phyloP scores from a whole-genome alignment of 2,888 invertebrate genomes.

The Tetragonula carbonaria region DNA sequence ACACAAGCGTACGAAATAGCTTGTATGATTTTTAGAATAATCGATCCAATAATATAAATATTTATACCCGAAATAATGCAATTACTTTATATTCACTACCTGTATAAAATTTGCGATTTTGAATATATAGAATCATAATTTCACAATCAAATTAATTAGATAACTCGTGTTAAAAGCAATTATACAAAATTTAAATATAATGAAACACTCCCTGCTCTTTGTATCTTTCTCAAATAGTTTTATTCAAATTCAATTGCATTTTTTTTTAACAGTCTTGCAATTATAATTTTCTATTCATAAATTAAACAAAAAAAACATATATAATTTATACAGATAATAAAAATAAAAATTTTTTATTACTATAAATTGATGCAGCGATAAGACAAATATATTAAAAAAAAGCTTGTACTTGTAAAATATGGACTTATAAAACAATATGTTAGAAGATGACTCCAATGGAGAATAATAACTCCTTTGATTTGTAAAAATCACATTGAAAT shows the following conservation, averaged over 20 bases:
- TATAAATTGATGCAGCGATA: no score
- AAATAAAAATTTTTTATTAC: not conserved
- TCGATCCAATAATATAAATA: no score
- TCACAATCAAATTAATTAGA: no score
- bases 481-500: conserved; percentile 52
- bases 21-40: no score
- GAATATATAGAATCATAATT: not conserved
- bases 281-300: not conserved
- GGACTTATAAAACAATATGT: not conserved
- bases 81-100: not conserved
- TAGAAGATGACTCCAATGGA: conserved; percentile 20
- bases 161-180: not conserved
- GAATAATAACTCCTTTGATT: conserved; percentile 65
- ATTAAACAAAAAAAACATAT: not conserved
- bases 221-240: no score
- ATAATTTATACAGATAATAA: not conserved
- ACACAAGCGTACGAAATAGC: no score
- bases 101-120: not conserved
- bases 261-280: no score
- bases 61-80: not conserved
- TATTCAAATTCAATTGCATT: no score
- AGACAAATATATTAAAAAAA: not conserved
- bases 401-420: not conserved
- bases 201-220: not conserved
- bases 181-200: not conserved